Evolutionary conservation across 2,888 invertebrate genomes (phyloP), one percentile per base, ranked within the genome.

Genomic region (Eretmocerus hayati): DNA sequence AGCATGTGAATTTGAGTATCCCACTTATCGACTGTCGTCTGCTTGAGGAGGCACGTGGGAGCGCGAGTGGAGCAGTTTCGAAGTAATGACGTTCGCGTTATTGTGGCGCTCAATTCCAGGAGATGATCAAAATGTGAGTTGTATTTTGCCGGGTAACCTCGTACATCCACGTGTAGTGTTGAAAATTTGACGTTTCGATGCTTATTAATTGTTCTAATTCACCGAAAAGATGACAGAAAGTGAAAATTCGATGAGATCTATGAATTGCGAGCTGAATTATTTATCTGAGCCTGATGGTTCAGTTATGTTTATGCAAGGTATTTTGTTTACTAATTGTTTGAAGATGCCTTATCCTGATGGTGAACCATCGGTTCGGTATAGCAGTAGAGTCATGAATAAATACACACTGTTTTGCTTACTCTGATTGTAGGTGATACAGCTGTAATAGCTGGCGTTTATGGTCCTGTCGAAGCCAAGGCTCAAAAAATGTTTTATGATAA

Each of bases 241-340:
- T 15, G 59, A 66, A 36, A 59, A 38, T 30, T 42, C 47, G 4
- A 54, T 74, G 13, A 62, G 79, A 2, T 65, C 72, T 2, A 77
- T 85, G 72, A 77, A 80, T 60, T 85, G 85, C 59, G 84, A 87
- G 72, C 69, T 89, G 21, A 85, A 85, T 68, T 78, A 81, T 42
- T 72, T 89, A 16, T 82, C 81, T 45, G 79, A 84, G 65, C 81
- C 87, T 0, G 88, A 90, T 73, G 88, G 88, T 13, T 89, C 89
- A 1, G 83, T 84, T 13, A 77, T 87, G 63, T 76, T 86, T 62
- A 79, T 84, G 53, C 87, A 87, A 79, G 88, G 89, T 87, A 26
- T 11, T 6, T 26, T 11, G 11, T 11, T 26, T n/a, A n/a, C n/a
- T n/a, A n/a, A n/a, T n/a, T n/a, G n/a, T n/a, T n/a, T n/a, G n/a